Evolutionary conservation across 2,888 invertebrate species (phyloP).

Genomic region (Caenorhabditis afra): DNA sequence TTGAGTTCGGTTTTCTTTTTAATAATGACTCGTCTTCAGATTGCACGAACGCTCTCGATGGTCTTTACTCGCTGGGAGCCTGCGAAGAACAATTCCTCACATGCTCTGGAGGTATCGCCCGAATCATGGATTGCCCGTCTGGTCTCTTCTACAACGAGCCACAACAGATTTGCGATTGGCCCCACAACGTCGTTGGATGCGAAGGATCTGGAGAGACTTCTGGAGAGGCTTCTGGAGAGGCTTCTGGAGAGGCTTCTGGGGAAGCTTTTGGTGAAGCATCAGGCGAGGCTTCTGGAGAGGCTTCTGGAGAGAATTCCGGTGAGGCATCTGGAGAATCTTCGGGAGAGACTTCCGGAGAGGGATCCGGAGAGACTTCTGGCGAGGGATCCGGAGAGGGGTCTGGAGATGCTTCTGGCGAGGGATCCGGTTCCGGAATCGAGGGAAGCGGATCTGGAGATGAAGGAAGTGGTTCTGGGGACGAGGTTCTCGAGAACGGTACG

Average conservation of each 20-base stretch:
- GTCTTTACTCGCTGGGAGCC: constrained; percentile 38
- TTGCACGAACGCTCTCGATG: constrained; percentile 32
- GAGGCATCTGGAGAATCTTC: constrained; percentile 12
- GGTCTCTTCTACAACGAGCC: constrained; percentile 35
- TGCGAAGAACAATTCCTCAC: constrained; percentile 46
- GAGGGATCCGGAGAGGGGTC: neutral
- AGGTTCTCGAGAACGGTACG: neutral
- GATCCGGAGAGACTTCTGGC: constrained; percentile 7
- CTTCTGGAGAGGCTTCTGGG: constrained; percentile 15
- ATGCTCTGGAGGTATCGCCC: constrained; percentile 44
- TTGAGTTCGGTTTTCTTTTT: too few species aligned
- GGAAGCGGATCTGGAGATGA: constrained; percentile 21
- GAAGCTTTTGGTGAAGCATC: constrained; percentile 9
- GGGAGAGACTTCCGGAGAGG: neutral
- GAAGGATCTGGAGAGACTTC: constrained; percentile 10
- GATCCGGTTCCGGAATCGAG: neutral
- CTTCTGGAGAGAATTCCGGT: constrained; percentile 2
- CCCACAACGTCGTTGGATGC: constrained; percentile 32
- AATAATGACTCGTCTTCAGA: too few species aligned
- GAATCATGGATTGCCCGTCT: constrained; percentile 52
- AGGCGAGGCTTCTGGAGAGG: constrained; percentile 6
- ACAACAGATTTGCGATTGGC: constrained; percentile 35
- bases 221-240: constrained; percentile 19
- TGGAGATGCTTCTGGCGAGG: neutral
- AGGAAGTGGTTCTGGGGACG: neutral